Evolutionary conservation across 2,113 vertebrate genomes (phyloP), one percentile per base, ranked within the genome.

Genomic region (Ammodytes dubius): DNA sequence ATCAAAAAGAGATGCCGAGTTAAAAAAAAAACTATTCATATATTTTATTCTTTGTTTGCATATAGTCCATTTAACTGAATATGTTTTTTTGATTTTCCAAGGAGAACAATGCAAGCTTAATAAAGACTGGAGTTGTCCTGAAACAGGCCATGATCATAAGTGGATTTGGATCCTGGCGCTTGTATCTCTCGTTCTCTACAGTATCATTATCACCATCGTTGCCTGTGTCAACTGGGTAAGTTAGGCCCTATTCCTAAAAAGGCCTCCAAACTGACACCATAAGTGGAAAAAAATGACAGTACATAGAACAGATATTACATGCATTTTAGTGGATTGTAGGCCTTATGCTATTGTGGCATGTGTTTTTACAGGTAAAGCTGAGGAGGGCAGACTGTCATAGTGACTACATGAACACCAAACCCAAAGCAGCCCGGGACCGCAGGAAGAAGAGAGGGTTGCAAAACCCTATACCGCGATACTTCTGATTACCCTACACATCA

Each of bases 321-420:
- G 43, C 37, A 3, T 7, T 7, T 47, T 17, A 15, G 50, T 17
- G 12, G 5, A n/a, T 37, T 42, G 8, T 56, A 47, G 14, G 35
- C 61, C 3, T 39, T 0, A 37, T 3, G 2, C 45, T 39, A 19
- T 7, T 35, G 37, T 63, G 59, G 27, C 14, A 0, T 27, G 6
- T 84, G 43, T 85, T 19, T 27, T 74, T 65, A 2, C 88, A 94
- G 93, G 10, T 70, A 7, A 90, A 76, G 53, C 3, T 77, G 75
- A 79, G 45, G 17, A 45, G 3, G 11, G 13, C 4, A 0, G 85
- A 92, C 0, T 46, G 8, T 56, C 83, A 94, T 35, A 89, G 39
- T 0, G 87, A 90, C 58, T 93, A 94, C 85, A 87, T 91, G 6
- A 94, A 92, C 90, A 91, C 89, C 81, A 92, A 82, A 80, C 88